Evolutionary conservation across 2,113 vertebrate genomes (phyloP), one percentile per base, ranked within the genome.

Genomic region (Blennius ocellaris): DNA sequence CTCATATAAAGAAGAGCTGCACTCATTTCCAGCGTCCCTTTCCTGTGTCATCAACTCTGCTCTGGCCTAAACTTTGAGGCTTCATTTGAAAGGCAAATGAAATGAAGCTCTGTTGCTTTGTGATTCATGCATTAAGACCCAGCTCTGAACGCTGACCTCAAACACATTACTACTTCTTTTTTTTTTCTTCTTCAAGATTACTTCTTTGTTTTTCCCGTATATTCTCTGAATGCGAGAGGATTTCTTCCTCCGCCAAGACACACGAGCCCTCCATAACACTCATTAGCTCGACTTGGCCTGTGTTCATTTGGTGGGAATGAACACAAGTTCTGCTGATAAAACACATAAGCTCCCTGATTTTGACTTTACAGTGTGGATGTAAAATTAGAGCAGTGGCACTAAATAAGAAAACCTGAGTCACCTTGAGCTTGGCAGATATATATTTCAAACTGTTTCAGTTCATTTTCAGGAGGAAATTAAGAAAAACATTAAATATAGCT

Each of bases 21-120:
- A 11, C 74, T 88, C 84, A 81, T 86, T 81, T 85, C 68, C 64
- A 64, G 48, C 11, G 3, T 53, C 5, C 44, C 68, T 62, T 45
- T 64, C 74, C 68, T 6, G 73, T 74, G 78, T 76, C 86, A 61
- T 74, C 81, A 69, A 73, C 84, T 77, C 59, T 62, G 75, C 77
- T 49, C 53, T 2, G 47, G 62, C 61, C 82, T 36, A 30, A 65
- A 84, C 76, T 78, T 50, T 5, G 15, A 79, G 61, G 55, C 55
- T 72, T 58, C 6, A 86, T 87, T 79, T 86, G 62, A 89, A 85
- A 90, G 65, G 86, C 78, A 89, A 83, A 89, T 87, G 69, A 87
- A 63, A 69, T 66, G 81, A 84, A 61, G 64, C 53, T 40, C 45
- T 8, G 60, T 41, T 55, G 64, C 49, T 68, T 40, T 71, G 69